Evolutionary conservation across 2,797 vertebrate genomes (phyloP).

Genomic region (Botia kubotai): DNA sequence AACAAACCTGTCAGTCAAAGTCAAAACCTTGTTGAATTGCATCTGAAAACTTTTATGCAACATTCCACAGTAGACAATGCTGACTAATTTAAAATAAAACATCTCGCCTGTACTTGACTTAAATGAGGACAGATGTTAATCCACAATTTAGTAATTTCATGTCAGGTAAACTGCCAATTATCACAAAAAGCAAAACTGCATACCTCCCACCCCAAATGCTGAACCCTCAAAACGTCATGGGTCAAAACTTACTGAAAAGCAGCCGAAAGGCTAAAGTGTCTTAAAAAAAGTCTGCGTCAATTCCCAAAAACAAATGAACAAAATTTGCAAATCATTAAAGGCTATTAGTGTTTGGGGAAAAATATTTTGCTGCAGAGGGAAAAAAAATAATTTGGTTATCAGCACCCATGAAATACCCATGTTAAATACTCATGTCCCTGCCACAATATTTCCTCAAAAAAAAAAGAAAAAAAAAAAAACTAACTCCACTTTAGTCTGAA

Average conservation of each 20-base stretch:
- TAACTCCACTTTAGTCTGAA: not conserved
- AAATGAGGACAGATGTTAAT: conserved; percentile 6
- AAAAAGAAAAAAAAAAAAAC: not conserved
- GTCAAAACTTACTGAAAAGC: conserved; percentile 30
- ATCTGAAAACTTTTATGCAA: not conserved
- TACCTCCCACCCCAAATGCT: conserved; percentile 32
- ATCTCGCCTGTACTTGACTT: conserved; percentile 26
- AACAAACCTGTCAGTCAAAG: not conserved
- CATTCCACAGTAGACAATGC: conserved; percentile 27
- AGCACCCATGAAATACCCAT: conserved; percentile 51
- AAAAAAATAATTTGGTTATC: conserved; percentile 54
- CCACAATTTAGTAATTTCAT: not conserved
- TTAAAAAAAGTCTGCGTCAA: not conserved
- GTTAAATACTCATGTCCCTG: conserved; percentile 53
- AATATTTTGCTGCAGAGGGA: conserved; percentile 7
- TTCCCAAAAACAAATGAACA: not conserved
- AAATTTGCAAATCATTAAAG: conserved; percentile 20
- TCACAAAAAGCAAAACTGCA: conserved; percentile 9
- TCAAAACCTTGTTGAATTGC: not conserved
- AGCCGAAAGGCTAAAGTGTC: conserved; percentile 28
- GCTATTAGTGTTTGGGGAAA: conserved; percentile 51
- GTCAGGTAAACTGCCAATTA: not conserved
- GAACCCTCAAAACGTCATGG: not conserved
- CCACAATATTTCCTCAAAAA: conserved; percentile 21
- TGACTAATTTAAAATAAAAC: conserved; percentile 19